Percentiles rank a stretch among this genome's conserved stretches.
Conservation (phyloP, 2,888 invertebrate genomes). For the Hesperia comma region DNA sequence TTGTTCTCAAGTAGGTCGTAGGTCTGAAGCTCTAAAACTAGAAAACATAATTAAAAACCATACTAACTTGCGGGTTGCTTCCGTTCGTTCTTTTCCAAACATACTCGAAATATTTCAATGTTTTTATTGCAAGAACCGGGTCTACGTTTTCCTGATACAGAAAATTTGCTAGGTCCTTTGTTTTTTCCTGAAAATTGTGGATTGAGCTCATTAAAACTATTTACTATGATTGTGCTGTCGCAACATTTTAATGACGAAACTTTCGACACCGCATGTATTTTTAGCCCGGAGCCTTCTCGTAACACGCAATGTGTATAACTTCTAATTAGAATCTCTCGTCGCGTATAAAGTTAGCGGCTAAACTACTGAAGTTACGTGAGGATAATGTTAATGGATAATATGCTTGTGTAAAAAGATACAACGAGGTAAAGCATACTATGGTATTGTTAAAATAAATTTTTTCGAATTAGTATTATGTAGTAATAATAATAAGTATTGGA, state of each 20-base stretch:
- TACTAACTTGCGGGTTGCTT: constrained; percentile 73
- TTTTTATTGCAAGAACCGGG: constrained; percentile 65
- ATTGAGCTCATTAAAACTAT: constrained; percentile 66
- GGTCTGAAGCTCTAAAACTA: too few species aligned
- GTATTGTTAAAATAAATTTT: neutral
- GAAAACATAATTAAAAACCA: neutral
- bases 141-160: constrained; percentile 76
- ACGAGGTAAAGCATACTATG: neutral
- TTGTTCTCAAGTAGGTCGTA: too few species aligned
- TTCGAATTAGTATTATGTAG: too few species aligned
- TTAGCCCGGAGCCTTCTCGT: constrained; percentile 19
- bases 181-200: constrained; percentile 68
- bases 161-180: constrained; percentile 73
- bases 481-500: too few species aligned
- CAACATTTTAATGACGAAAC: constrained; percentile 66
- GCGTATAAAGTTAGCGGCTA: constrained; percentile 25
- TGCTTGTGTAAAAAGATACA: constrained; percentile 3
- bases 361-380: constrained; percentile 22
- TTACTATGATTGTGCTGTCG: constrained; percentile 57
- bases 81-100: constrained; percentile 81
- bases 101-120: constrained; percentile 79
- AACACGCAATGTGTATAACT: constrained; percentile 30
- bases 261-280: constrained; percentile 49
- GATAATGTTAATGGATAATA: constrained; percentile 20
- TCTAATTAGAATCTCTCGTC: constrained; percentile 30